Evolutionary conservation across 2,888 invertebrate species (phyloP), one percentile per base, ranked within the genome.

Genomic region (Phania funesta): DNA sequence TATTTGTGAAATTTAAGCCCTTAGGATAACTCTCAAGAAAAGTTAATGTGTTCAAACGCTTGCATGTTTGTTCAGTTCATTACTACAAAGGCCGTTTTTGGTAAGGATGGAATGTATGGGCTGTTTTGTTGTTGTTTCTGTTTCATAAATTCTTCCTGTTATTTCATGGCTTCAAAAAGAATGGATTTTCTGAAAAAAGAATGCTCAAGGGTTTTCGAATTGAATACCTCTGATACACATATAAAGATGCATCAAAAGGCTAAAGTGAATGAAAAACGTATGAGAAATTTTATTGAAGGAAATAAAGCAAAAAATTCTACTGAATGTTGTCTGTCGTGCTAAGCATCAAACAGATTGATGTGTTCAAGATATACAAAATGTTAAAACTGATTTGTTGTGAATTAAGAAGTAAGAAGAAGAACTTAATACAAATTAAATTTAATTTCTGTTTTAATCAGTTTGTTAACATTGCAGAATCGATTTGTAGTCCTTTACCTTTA

Each of bases 181-280:
- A n/a, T n/a, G n/a, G n/a, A n/a, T n/a, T 44, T 48, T 11, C 18
- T n/a, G 20, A n/a, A 35, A 58, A 58, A 71, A 60, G 50, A 22
- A 26, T 8, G 60, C 73, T 67, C 44, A 52, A 46, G 79, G 78
- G 32, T 20, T 52, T 62, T 65, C 60, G 24, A 68, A 68, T 20
- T 44, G 52, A 62, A 46, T 44, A 56, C 50, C 41, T n/a, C 41
- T 64, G 65, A 29, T 29, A 26, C 26, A 16, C 24, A 62, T 64
- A 58, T 11, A 22, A 22, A 22, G 22, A 46, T 26, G 44, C n/a
- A 58, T 44, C 58, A n/a, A 7, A 60, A 48, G n/a, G 50, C 9
- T 44, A 32, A 56, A 50, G 26, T 29, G 13, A 11, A 60, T 60
- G 26, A 11, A 54, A 38, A 50, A 22, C 11, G 29, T 60, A n/a